Evolutionary conservation across 53 echinoderm and acorn worm species (phyloP), one percentile per base, ranked within the genome.

Genomic region (Paelopatides confundens): DNA sequence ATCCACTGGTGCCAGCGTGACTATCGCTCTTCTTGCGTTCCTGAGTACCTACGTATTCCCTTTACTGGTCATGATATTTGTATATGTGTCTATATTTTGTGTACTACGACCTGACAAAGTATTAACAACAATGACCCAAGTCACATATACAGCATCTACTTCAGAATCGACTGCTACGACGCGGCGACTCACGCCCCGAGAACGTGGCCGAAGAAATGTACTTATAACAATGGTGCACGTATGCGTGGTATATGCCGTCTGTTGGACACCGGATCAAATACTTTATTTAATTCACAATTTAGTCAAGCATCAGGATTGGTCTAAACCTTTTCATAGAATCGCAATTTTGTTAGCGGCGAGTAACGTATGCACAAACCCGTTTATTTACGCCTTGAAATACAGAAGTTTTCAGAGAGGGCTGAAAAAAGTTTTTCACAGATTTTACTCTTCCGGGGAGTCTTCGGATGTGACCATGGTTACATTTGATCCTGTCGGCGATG

Each of bases 231-330:
- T 79, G 79, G 43, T 79, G 11, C 23, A 52, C 12, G 50, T 79
- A 10, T 79, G 79, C 12, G 50, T 53, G 53, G 51, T 51, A n/a
- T 79, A 79, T n/a, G 5, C 48, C 26, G 18, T 79, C 40, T 79
- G 79, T 21, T 79, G 79, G 79, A 79, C 79, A 79, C 79, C 79
- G 1, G 51, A 79, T 21, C 79, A 79, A 53, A 53, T 79, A 50
- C 79, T 79, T 18, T 79, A 53, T 33, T 27, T 79, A 15, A 26
- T 30, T n/a, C 79, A 79, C 52, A 79, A 52, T 31, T 30, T 79
- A 6, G 33, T 31, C 34, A 31, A 53, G 8, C 52, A 50, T 30
- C 49, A 21, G 0, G 79, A 79, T 11, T 79, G 79, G 79, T 47
- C 52, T 0, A 2, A 11, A 52, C 79, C 79, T 5, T 51, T 79